These are phyloP conservation scores for Octopus sinensis DNA, from an alignment of 1,140 invertebrate species.

Conservation along the genomic window DNA sequence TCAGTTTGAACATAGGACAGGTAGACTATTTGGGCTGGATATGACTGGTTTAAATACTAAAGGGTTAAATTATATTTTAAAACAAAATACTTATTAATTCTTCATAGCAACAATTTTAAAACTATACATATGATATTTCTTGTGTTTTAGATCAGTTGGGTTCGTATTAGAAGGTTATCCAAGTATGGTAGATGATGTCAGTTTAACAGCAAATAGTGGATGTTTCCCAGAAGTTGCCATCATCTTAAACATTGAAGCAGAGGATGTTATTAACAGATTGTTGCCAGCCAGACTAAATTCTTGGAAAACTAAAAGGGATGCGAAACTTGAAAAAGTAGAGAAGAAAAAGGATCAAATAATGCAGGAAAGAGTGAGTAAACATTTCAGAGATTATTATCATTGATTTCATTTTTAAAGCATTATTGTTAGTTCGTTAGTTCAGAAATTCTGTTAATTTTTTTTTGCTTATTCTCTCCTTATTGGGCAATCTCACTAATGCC, in stretches of 20 bases:
- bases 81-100: no score
- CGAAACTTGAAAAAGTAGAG: conserved; percentile 42
- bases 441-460: background rate
- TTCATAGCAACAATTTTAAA: no score
- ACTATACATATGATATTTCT: no score
- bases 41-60: no score
- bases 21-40: no score
- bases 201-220: conserved; percentile 51
- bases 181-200: conserved; percentile 50
- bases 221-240: conserved; percentile 55
- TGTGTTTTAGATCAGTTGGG: conserved; percentile 45
- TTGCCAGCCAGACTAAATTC: conserved; percentile 53
- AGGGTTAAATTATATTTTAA: no score
- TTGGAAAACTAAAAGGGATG: conserved; percentile 53
- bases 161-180: conserved; percentile 59
- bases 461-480: background rate
- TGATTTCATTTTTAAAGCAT: no score
- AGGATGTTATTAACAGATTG: conserved; percentile 52
- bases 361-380: conserved; percentile 43
- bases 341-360: conserved; percentile 52
- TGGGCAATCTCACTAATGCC: background rate
- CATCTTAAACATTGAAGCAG: conserved; percentile 46
- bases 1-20: no score
- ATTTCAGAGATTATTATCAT: no score
- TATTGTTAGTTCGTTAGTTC: background rate